phyloP scores from a whole-genome alignment of 2,888 invertebrate species.

The Leptura quadrifasciata region DNA sequence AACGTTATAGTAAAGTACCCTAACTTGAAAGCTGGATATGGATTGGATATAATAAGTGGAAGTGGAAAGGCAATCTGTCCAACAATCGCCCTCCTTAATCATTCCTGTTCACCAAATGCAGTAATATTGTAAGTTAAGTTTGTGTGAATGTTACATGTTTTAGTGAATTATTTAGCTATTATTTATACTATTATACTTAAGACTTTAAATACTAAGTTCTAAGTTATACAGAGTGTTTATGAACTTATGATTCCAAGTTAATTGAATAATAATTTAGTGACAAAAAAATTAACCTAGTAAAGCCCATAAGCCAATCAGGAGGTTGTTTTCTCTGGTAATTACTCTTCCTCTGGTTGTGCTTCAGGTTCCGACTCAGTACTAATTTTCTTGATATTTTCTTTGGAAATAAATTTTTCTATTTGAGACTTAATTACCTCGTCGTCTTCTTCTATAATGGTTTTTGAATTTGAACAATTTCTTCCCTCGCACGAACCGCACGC shows the following conservation, averaged over 20 bases:
- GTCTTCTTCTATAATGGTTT: no score
- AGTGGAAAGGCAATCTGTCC: constrained; percentile 61
- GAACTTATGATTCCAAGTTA: not conserved
- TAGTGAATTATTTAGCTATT: not conserved
- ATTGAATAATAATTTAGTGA: no score
- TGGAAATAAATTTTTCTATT: no score
- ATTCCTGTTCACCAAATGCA: constrained; percentile 61
- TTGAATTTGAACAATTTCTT: no score
- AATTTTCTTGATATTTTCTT: no score
- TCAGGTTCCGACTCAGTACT: no score
- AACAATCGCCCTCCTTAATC: constrained; percentile 58
- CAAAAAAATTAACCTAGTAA: no score
- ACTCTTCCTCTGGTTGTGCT: no score
- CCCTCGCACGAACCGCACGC: no score
- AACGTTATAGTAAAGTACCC: constrained; percentile 52
- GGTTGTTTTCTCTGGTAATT: no score
- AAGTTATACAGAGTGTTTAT: not conserved
- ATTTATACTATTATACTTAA: not conserved
- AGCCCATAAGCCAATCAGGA: no score
- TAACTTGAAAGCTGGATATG: constrained; percentile 48
- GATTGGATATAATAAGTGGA: constrained; percentile 52
- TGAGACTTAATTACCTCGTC: no score
- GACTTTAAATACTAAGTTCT: not conserved
- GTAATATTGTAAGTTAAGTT: constrained; percentile 58
- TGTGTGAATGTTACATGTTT: not conserved